A percentile compares a stretch with the other conserved stretches of the same genome.
Evolutionary conservation across 2,797 vertebrate species (phyloP).

Genomic region (Myiotriccus ornatus): DNA sequence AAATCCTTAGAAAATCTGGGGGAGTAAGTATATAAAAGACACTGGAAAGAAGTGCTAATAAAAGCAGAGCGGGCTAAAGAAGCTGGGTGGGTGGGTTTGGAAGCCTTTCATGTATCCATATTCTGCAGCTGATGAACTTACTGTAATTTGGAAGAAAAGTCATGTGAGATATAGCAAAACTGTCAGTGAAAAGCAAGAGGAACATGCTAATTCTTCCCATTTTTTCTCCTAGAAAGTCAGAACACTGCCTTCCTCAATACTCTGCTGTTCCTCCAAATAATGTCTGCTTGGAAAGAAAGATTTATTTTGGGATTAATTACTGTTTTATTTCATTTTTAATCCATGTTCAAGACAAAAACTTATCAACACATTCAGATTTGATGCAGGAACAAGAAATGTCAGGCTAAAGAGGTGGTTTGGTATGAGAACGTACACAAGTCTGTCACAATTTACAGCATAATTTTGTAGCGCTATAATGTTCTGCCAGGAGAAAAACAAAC

Average conservation of each 20-base stretch:
- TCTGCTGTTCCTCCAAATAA: neutral
- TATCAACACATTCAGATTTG: neutral
- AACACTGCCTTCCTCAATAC: neutral
- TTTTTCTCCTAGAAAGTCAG: neutral
- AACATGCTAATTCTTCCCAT: neutral
- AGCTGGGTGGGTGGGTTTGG: slow-evolving; percentile 3
- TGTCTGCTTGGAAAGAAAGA: neutral
- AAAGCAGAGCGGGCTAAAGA: neutral
- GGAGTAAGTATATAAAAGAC: neutral
- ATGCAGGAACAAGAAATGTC: neutral
- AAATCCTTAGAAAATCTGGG: slow-evolving; percentile 18
- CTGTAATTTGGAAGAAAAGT: neutral
- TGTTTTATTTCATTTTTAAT: slow-evolving; percentile 2
- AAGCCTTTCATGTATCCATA: neutral
- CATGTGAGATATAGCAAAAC: neutral
- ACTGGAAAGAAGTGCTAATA: slow-evolving; percentile 13
- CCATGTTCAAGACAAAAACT: neutral
- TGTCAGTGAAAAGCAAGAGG: neutral
- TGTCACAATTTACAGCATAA: neutral
- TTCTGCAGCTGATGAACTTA: slow-evolving; percentile 16
- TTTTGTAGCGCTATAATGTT: neutral
- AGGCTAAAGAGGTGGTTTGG: neutral
- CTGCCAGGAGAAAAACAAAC: slow-evolving; percentile 25
- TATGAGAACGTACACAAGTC: neutral
- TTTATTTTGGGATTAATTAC: neutral